Percentiles rank a stretch among this genome's conserved stretches.
Evolutionary conservation across 2,797 vertebrate genomes (phyloP).

Genomic region (Salarias fasciatus): DNA sequence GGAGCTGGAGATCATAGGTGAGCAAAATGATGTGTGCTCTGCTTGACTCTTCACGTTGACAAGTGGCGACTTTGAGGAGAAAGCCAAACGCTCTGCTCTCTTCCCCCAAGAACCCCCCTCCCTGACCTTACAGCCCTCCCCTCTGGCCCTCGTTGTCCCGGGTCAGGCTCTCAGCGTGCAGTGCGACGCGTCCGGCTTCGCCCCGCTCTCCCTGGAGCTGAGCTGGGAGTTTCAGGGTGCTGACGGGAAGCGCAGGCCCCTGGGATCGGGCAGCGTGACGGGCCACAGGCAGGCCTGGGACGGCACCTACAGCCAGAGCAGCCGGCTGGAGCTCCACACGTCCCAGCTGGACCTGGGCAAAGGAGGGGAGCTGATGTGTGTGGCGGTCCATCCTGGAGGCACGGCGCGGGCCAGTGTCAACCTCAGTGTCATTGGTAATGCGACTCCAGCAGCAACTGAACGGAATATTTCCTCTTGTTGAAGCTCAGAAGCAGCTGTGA

Average conservation of each 20-base stretch:
- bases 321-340: slow-evolving; percentile 66
- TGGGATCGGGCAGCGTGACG: slow-evolving; percentile 72
- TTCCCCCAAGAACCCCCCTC: slow-evolving; percentile 79
- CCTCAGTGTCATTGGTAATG: slow-evolving; percentile 84
- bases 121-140: slow-evolving; percentile 81
- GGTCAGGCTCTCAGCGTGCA: slow-evolving; percentile 75
- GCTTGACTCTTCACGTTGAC: no score
- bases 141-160: slow-evolving; percentile 76
- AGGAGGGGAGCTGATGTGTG: slow-evolving; percentile 80
- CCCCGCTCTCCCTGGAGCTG: slow-evolving; percentile 81
- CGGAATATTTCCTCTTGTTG: no score
- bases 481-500: no score
- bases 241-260: slow-evolving; percentile 54
- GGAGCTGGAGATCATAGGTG: slow-evolving; percentile 85
- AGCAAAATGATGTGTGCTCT: slow-evolving; percentile 32
- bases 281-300: slow-evolving; percentile 82
- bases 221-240: slow-evolving; percentile 81
- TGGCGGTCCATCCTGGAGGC: slow-evolving; percentile 75
- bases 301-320: slow-evolving; percentile 84
- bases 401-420: slow-evolving; percentile 59
- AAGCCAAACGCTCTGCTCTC: no score
- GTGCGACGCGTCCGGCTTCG: slow-evolving; percentile 85
- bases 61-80: no score
- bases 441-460: no score
- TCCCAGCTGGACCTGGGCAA: slow-evolving; percentile 72